Evolutionary conservation across 2,113 vertebrate species (phyloP).

Genomic region (Eulemur macaco): DNA sequence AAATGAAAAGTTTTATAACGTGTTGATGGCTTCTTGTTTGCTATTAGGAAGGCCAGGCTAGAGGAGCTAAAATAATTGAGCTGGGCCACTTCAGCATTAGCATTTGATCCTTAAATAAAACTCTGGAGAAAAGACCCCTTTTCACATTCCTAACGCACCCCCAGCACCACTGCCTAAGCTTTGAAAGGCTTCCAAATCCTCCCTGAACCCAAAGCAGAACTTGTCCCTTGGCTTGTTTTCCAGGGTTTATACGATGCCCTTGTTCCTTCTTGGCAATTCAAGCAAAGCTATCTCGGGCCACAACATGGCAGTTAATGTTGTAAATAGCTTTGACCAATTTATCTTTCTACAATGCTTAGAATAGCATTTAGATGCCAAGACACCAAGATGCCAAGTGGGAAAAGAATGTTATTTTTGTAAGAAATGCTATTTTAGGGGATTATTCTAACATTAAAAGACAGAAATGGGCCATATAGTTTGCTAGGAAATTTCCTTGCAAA

Average conservation of each 20-base stretch:
- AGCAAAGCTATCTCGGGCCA: slow-evolving; percentile 33
- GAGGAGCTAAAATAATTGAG: not conserved
- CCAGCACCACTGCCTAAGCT: not conserved
- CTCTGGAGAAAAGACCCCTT: not conserved
- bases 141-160: not conserved
- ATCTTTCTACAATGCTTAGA: slow-evolving; percentile 64
- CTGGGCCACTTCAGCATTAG: not conserved
- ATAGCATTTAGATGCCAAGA: slow-evolving; percentile 68
- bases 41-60: not conserved
- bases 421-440: slow-evolving; percentile 72
- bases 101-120: not conserved
- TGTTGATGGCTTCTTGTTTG: not conserved
- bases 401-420: slow-evolving; percentile 73
- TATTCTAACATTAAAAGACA: slow-evolving; percentile 59
- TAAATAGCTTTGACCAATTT: slow-evolving; percentile 74
- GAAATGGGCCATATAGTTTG: slow-evolving; percentile 65
- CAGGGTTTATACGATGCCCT: not conserved
- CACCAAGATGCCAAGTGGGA: slow-evolving; percentile 40
- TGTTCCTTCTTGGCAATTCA: slow-evolving; percentile 37
- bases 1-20: not conserved
- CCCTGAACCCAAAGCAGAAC: not conserved
- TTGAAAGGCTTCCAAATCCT: slow-evolving; percentile 17
- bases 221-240: not conserved
- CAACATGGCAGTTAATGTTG: slow-evolving; percentile 40
- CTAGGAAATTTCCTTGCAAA: slow-evolving; percentile 69